Conservation (phyloP, 1,140 invertebrate species). For the Drosophila malerkotliana region DNA sequence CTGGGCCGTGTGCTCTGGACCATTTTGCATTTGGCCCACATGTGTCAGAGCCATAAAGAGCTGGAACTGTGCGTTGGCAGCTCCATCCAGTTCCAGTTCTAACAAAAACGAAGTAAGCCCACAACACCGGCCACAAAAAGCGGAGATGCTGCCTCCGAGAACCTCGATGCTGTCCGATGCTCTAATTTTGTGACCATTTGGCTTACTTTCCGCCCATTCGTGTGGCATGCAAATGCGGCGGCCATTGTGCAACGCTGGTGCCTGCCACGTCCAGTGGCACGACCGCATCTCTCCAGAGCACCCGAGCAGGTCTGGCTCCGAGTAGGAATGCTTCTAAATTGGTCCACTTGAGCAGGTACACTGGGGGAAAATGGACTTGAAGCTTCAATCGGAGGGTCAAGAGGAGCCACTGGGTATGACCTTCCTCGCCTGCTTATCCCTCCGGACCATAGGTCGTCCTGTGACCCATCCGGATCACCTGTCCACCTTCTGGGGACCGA, state of each 20-base stretch:
- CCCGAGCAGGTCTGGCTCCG: slow-evolving; percentile 24
- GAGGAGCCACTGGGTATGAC: not conserved
- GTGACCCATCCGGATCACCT: not conserved
- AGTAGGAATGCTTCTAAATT: slow-evolving; percentile 46
- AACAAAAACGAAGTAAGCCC: not conserved
- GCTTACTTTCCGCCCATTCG: slow-evolving; percentile 56
- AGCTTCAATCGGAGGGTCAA: no score
- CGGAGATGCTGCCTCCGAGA: slow-evolving; percentile 28
- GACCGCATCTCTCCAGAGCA: slow-evolving; percentile 19
- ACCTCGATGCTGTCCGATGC: slow-evolving; percentile 35
- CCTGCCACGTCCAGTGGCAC: slow-evolving; percentile 15
- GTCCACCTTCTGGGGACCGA: not conserved
- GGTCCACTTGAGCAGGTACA: slow-evolving; percentile 25
- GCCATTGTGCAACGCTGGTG: slow-evolving; percentile 46
- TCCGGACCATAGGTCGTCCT: no score
- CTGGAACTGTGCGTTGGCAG: slow-evolving; percentile 56
- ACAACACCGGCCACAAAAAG: not conserved
- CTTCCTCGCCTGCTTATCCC: not conserved
- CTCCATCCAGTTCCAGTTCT: not conserved
- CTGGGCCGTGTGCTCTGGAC: slow-evolving; percentile 7
- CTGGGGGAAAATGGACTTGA: not conserved
- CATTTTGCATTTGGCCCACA: slow-evolving; percentile 63
- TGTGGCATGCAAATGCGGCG: slow-evolving; percentile 68
- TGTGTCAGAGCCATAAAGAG: slow-evolving; percentile 46
- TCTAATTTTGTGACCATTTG: slow-evolving; percentile 77